Conservation (phyloP, 1,140 invertebrate genomes). For the Zeugodacus cucurbitae region DNA sequence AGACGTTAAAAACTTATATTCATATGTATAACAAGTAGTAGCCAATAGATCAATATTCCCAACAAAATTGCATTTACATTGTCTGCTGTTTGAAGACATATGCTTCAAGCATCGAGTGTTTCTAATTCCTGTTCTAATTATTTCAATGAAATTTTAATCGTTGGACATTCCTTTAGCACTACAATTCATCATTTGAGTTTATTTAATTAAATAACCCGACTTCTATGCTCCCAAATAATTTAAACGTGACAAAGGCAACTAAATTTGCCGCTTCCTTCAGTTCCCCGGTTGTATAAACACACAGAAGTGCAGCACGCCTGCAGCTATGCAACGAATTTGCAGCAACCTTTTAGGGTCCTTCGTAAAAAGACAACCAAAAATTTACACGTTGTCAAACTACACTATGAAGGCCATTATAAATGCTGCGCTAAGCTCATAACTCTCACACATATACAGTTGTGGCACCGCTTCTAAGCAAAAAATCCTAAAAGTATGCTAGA, state of each 20-base stretch:
- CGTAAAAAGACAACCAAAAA: too few relatives aligned
- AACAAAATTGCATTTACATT: too few relatives aligned
- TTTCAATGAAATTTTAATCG: too few relatives aligned
- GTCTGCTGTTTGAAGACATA: too few relatives aligned
- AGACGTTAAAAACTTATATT: too few relatives aligned
- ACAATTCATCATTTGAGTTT: not conserved
- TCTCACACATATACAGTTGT: not conserved
- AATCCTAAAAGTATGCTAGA: not conserved
- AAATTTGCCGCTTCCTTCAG: not conserved
- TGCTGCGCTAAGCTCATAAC: not conserved
- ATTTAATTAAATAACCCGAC: not conserved
- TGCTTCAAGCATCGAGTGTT: too few relatives aligned
- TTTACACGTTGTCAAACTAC: not conserved
- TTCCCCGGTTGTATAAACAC: not conserved
- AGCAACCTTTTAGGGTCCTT: not conserved
- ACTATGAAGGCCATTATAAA: not conserved
- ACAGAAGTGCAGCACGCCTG: not conserved
- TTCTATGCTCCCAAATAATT: not conserved
- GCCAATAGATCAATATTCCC: too few relatives aligned
- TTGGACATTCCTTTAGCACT: not conserved
- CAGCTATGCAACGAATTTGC: slow-evolving; percentile 4
- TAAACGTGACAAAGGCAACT: not conserved
- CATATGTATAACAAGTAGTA: too few relatives aligned
- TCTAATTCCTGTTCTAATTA: too few relatives aligned
- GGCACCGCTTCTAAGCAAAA: not conserved